Base-by-base conservation (phyloP, 2,888 invertebrate genomes). In the Drosophila bunnanda region DNA sequence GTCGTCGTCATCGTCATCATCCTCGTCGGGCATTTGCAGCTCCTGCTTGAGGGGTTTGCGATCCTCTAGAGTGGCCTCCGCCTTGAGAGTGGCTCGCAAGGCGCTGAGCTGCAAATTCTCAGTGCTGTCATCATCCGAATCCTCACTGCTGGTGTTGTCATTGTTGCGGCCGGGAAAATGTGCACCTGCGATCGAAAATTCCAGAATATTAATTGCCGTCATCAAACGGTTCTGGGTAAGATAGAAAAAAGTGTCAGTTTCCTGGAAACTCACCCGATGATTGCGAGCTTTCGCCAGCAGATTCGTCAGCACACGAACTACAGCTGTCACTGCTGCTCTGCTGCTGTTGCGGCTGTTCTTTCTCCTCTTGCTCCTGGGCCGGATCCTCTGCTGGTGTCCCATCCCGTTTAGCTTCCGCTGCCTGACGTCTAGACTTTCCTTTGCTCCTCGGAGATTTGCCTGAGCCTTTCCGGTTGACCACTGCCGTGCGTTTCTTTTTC, bases 51-150 rank as follows among this genome's bases (percentile, higher is more conserved):
- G 36, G 13, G 78, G 69, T 41, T 87, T 87, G 9, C 34, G 52
- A 5, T 86, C 84, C 48, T 73, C 68, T 38, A 39, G 41, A 4
- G 54, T 38, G 9, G 36, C 58, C 48, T 87, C 79, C 12, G 77
- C 57, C 15, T 88, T 79, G 0, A 88, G 48, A 6, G 65, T 79
- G 3, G 59, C 80, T 0, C 76, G 62, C 54, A 83, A 57, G 0
- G 75, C 68, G 59, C 89, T 88, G 0, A 83, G 59, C 48, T 59
- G 54, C 3, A 88, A 30, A 25, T 83, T 82, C 10, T 69, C 78
- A 0, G 67, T 70, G 68, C 82, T 89, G 48, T 79, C 85, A 36
- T 73, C 77, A 22, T 78, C 85, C 6, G 69, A 56, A 13, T 54
- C 66, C 10, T 74, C 68, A 17, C 38, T 43, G 34, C 43, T 75